These are phyloP conservation scores for Epinephelus cyanopodus DNA, from an alignment of 2,113 vertebrate species.

Conservation along the genomic window DNA sequence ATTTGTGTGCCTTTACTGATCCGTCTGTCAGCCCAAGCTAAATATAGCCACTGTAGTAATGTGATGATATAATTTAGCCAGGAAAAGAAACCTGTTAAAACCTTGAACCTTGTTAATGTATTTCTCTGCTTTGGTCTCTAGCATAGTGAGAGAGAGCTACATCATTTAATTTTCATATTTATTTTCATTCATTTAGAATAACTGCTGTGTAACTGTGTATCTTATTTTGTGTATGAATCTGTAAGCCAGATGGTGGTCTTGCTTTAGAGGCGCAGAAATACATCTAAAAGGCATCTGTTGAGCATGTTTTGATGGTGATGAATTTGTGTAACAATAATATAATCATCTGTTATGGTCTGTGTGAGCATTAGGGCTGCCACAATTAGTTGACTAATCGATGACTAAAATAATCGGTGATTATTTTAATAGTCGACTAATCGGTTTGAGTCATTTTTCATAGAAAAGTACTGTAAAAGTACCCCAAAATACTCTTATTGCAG, in stretches of 20 bases:
- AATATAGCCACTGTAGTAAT: slow-evolving; percentile 24
- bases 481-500: too few relatives aligned
- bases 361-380: not conserved
- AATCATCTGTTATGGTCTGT: not conserved
- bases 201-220: not conserved
- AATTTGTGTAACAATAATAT: not conserved
- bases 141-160: not conserved
- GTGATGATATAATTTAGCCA: not conserved
- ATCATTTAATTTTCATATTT: not conserved
- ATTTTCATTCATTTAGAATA: slow-evolving; percentile 13
- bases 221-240: not conserved
- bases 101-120: not conserved
- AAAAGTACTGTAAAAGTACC: too few relatives aligned
- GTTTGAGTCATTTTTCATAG: too few relatives aligned
- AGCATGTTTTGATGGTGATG: not conserved
- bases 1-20: slow-evolving; percentile 5
- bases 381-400: too few relatives aligned
- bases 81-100: not conserved
- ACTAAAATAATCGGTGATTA: too few relatives aligned
- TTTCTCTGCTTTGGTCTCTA: not conserved
- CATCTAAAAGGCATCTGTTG: slow-evolving; percentile 18
- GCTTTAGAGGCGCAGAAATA: not conserved
- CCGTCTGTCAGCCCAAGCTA: slow-evolving; percentile 33
- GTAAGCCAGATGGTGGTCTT: slow-evolving; percentile 14
- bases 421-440: too few relatives aligned